Evolutionary conservation across 2,888 invertebrate species (phyloP).

Genomic region (Lamellibrachia satsuma): DNA sequence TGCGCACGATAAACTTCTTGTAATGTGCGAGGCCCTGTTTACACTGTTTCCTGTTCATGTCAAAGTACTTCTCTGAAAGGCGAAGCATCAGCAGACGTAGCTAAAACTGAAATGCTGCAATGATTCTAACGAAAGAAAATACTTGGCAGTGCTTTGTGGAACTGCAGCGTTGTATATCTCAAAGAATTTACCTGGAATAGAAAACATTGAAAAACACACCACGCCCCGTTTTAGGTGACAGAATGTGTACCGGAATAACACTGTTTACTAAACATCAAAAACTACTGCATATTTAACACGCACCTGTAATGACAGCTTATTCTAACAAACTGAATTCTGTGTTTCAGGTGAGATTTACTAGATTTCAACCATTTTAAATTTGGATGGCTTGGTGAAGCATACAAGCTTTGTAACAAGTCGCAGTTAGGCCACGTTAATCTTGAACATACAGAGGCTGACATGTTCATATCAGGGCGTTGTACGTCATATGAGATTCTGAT

Average conservation of each 20-base stretch:
- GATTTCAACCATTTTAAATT: too few relatives aligned
- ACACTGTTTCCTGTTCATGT: constrained; percentile 99
- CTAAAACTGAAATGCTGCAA: not conserved
- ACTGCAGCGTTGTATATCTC: not conserved
- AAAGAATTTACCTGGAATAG: not conserved
- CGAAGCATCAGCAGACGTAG: constrained; percentile 22
- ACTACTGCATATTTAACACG: not conserved
- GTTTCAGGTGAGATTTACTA: too few relatives aligned
- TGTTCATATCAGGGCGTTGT: too few relatives aligned
- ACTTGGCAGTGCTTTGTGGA: too few relatives aligned
- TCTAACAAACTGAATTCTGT: too few relatives aligned
- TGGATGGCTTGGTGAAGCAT: too few relatives aligned
- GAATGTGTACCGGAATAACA: too few relatives aligned
- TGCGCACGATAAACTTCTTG: constrained; percentile 96
- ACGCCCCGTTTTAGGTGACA: too few relatives aligned
- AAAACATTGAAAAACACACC: not conserved
- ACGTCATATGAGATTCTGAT: too few relatives aligned
- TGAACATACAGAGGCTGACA: too few relatives aligned
- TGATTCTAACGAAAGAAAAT: not conserved
- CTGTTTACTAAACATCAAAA: not conserved
- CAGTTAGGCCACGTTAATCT: too few relatives aligned
- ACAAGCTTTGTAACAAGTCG: too few relatives aligned
- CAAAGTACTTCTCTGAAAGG: constrained; percentile 92
- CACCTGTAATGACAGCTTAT: not conserved
- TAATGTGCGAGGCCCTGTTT: constrained; percentile 97